These are phyloP conservation scores for Craterocephalus amniculus DNA, from an alignment of 2,797 vertebrate species.

Conservation along the genomic window DNA sequence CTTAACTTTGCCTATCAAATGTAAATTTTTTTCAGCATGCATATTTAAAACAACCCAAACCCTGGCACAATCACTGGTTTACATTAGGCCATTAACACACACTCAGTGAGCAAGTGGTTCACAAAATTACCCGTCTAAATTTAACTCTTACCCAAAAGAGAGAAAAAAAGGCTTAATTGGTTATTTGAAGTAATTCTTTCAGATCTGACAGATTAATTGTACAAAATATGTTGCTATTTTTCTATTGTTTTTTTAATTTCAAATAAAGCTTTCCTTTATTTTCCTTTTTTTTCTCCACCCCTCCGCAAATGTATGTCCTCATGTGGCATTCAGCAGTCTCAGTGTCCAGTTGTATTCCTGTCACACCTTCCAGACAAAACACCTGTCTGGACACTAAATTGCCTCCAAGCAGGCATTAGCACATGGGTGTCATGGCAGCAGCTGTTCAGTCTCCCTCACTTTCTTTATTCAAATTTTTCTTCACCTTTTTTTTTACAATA, in stretches of 20 bases:
- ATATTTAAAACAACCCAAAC: slow-evolving; percentile 85
- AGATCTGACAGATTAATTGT: slow-evolving; percentile 48
- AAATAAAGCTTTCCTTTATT: slow-evolving; percentile 20
- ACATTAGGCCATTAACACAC: slow-evolving; percentile 94
- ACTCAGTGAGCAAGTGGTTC: slow-evolving; percentile 97
- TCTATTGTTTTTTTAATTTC: slow-evolving; percentile 37
- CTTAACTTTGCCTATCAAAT: slow-evolving; percentile 99
- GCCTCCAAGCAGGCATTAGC: slow-evolving; percentile 81
- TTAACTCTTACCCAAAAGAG: slow-evolving; percentile 38
- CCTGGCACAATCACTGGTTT: slow-evolving; percentile 93
- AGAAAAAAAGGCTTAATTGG: slow-evolving; percentile 16
- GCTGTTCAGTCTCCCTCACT: slow-evolving; percentile 72
- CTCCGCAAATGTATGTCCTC: slow-evolving; percentile 34
- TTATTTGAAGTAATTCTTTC: slow-evolving; percentile 22
- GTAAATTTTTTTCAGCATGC: slow-evolving; percentile 99
- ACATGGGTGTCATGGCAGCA: slow-evolving; percentile 83
- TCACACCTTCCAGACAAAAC: slow-evolving; percentile 83
- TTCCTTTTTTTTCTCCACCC: background rate
- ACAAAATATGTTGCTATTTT: slow-evolving; percentile 43
- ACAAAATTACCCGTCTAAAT: slow-evolving; percentile 80
- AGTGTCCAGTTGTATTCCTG: slow-evolving; percentile 87
- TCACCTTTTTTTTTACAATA: slow-evolving; percentile 62
- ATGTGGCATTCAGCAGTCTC: slow-evolving; percentile 84
- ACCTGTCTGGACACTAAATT: slow-evolving; percentile 82
- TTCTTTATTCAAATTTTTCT: slow-evolving; percentile 9